Percentiles rank a stretch among this genome's conserved stretches.
phyloP scores from a whole-genome alignment of 2,113 vertebrate species.

The pig (Sus scrofa) region DNA sequence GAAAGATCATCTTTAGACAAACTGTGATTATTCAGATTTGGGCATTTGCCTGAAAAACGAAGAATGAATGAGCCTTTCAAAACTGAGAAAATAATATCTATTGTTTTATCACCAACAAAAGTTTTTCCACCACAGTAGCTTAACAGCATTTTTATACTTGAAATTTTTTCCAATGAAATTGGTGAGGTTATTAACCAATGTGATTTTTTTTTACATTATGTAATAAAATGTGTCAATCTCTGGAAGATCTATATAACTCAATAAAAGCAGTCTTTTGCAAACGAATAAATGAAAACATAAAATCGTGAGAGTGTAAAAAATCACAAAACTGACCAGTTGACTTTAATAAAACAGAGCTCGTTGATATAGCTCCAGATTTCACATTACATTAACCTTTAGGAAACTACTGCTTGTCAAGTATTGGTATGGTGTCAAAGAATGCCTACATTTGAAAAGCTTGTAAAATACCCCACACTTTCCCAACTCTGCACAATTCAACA shows the following conservation, averaged over 20 bases:
- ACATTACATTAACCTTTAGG: background rate
- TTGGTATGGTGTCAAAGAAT: background rate
- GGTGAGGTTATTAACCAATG: background rate
- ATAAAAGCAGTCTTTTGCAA: conserved; percentile 1
- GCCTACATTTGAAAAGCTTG: background rate
- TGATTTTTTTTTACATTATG: background rate
- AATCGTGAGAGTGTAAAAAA: background rate
- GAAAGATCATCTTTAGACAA: background rate
- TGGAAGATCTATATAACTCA: background rate
- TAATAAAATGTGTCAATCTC: conserved; percentile 18
- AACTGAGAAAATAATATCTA: background rate
- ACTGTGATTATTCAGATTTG: background rate
- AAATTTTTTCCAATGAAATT: background rate
- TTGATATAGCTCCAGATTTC: background rate
- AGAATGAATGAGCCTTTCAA: background rate
- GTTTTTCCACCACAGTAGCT: background rate
- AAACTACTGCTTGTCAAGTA: background rate
- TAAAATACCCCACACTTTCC: background rate
- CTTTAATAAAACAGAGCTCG: background rate
- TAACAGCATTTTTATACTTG: background rate
- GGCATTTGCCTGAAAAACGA: background rate
- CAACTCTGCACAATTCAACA: background rate
- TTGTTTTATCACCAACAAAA: background rate
- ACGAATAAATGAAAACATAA: background rate
- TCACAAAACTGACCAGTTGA: background rate